Evolutionary conservation across 2,797 vertebrate genomes (phyloP).

Genomic region (Atherinosoma microstoma): DNA sequence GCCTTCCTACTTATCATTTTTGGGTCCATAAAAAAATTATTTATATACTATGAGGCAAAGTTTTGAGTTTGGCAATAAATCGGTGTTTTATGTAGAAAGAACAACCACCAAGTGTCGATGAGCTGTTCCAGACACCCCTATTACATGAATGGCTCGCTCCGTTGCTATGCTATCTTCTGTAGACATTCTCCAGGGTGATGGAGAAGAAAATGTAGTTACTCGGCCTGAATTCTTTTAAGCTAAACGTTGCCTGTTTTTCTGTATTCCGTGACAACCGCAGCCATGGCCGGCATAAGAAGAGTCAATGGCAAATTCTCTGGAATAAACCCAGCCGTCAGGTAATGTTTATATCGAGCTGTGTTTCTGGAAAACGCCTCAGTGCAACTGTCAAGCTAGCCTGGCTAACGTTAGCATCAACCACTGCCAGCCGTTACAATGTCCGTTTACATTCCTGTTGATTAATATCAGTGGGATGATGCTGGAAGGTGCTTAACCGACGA

Average conservation of each 20-base stretch:
- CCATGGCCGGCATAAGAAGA: conserved; percentile 77
- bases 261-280: background rate
- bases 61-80: background rate
- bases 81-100: background rate
- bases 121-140: background rate
- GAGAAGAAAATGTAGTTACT: conserved; percentile 60
- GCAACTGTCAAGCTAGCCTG: conserved; percentile 43
- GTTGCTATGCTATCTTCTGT: conserved; percentile 77
- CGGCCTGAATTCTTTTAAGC: conserved; percentile 15
- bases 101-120: background rate
- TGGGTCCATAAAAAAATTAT: background rate
- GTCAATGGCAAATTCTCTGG: conserved; percentile 73
- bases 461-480: background rate
- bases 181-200: conserved; percentile 76
- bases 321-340: conserved; percentile 83
- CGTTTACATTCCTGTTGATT: background rate
- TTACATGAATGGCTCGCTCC: conserved; percentile 68
- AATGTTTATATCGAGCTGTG: conserved; percentile 31
- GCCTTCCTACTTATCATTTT: background rate
- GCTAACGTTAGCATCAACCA: conserved; percentile 54
- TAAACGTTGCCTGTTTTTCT: conserved; percentile 3
- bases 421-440: conserved; percentile 8
- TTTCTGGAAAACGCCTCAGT: conserved; percentile 3
- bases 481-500: background rate
- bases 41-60: background rate